Conservation (phyloP, 2,113 vertebrate species). For the Cochlearius cochlearius region DNA sequence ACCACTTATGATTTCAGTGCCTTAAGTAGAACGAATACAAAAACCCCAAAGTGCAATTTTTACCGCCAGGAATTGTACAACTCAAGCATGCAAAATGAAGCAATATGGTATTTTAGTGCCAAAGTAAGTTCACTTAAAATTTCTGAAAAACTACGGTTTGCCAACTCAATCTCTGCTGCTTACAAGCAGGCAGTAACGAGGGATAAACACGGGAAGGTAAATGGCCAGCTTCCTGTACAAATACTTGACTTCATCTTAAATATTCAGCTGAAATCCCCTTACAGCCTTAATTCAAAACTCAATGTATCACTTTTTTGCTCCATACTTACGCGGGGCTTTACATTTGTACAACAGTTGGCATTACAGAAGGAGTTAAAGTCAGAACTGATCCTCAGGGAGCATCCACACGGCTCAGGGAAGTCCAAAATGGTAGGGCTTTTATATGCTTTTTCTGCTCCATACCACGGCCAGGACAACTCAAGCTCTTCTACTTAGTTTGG, state of each 20-base stretch:
- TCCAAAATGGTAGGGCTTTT: background rate
- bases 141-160: conserved; percentile 47
- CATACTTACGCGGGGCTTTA: fast-evolving
- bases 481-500: background rate
- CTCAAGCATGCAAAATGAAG: conserved; percentile 55
- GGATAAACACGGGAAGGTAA: conserved; percentile 24
- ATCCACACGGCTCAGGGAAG: background rate
- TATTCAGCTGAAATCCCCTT: background rate
- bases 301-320: background rate
- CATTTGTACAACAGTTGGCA: background rate
- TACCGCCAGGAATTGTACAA: conserved; percentile 40
- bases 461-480: background rate
- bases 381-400: background rate
- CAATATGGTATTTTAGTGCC: conserved; percentile 34
- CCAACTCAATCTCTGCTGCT: conserved; percentile 40
- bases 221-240: conserved; percentile 56
- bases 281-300: background rate
- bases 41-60: background rate
- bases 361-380: background rate
- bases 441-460: background rate
- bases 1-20: background rate
- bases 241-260: conserved; percentile 58
- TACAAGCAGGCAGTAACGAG: conserved; percentile 1
- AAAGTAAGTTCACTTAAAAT: conserved; percentile 53
- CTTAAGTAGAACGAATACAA: background rate